Base-by-base conservation (phyloP, 1,140 invertebrate genomes). In the Pseudomyrmex sp. region DNA sequence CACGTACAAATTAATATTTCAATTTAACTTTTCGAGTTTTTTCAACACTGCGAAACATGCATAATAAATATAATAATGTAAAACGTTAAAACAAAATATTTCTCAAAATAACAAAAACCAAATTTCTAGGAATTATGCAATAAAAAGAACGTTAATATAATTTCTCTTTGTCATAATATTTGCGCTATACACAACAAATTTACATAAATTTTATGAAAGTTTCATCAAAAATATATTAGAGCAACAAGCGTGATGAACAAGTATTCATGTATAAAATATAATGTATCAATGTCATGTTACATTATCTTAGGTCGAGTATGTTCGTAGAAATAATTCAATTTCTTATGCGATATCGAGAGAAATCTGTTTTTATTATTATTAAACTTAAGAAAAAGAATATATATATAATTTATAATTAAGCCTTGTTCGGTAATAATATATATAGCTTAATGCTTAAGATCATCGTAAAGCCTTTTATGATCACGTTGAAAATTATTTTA, bases 401-500 rank as follows among this genome's bases (percentile, higher is more conserved):
- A 35, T 35, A 35, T 35, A 35, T 35, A 35, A 26, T 26, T 26
- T 26, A 85, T 56, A 85, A 83, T 88, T 75, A 79, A 74, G 59
- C 63, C 35, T 35, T 54, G 52, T 58, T 88, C 26, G 58, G 80
- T 59, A 88, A 61, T 85, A 68, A 88, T 85, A 85, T 87, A 88
- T 82, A 88, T 65, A 88, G 10, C 76, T 82, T 79, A 79, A 88
- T 83, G 72, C 13, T 58, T 82, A 88, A 72, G 82, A 79, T 61
- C 50, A 79, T 56, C 12, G 69, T 89, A 89, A 89, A 89, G 84
- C 87, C 85, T 75, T 76, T 72, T 74, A 61, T 85, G 73, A 88
- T 88, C 86, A 88, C 87, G 85, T 88, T 84, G 35, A 35, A 88
- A 88, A 85, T 89, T 84, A 89, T 76, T n/a, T 9, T 74, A 86